These are phyloP conservation scores for Rutilus rutilus DNA, from an alignment of 2,113 vertebrate species.

Conservation along the genomic window DNA sequence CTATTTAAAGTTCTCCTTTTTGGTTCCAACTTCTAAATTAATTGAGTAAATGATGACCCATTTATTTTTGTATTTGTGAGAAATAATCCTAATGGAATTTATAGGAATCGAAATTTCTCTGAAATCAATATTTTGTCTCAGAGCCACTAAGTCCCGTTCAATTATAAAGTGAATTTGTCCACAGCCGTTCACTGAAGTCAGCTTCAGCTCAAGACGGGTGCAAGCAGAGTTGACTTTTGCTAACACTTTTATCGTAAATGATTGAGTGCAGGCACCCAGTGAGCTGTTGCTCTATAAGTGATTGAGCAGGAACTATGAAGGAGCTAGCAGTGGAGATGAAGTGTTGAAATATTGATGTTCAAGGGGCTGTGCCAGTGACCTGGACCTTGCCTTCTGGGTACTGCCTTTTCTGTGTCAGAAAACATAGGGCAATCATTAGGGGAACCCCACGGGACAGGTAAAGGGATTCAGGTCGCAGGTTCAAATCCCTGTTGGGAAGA, in stretches of 20 bases:
- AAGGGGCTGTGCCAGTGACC: constrained; percentile 52
- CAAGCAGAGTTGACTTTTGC: neutral
- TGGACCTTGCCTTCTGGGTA: constrained; percentile 50
- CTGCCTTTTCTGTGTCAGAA: constrained; percentile 62
- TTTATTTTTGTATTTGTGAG: neutral
- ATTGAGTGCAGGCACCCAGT: constrained; percentile 1
- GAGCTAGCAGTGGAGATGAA: constrained; percentile 36
- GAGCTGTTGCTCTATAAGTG: constrained; percentile 25
- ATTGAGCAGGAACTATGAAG: constrained; percentile 13
- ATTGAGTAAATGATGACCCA: neutral
- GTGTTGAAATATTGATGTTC: constrained; percentile 62
- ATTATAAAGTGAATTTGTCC: neutral
- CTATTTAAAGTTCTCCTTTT: neutral
- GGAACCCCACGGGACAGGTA: constrained; percentile 41
- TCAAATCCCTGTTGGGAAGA: constrained; percentile 36
- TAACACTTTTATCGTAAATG: constrained; percentile 14
- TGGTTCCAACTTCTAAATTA: neutral
- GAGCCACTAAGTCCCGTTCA: neutral
- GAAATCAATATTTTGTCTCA: neutral
- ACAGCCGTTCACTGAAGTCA: neutral
- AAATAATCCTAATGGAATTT: neutral
- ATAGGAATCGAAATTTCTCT: neutral
- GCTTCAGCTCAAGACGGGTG: constrained; percentile 12
- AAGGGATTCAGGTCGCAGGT: constrained; percentile 54
- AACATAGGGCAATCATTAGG: constrained; percentile 60